Evolutionary conservation across 2,797 vertebrate species (phyloP).

Genomic region (Cossypha polioptera): DNA sequence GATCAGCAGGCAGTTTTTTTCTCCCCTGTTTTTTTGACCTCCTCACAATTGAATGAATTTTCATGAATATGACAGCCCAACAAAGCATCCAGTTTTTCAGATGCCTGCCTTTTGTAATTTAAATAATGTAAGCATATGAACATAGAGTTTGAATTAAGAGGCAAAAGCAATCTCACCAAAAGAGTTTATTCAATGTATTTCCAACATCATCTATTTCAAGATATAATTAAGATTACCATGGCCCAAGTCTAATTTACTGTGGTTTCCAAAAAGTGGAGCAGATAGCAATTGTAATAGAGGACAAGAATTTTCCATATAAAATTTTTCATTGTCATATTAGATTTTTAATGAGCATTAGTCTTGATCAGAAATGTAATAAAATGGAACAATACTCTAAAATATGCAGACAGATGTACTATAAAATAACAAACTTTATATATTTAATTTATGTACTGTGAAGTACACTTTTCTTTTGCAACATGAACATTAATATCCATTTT

Average conservation of each 20-base stretch:
- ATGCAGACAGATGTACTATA: neutral
- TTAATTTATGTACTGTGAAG: conserved; percentile 18
- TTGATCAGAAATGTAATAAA: conserved; percentile 57
- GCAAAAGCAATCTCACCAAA: conserved; percentile 46
- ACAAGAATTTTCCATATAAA: conserved; percentile 16
- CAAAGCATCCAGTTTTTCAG: conserved; percentile 38
- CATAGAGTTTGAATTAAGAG: conserved; percentile 47
- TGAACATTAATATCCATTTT: conserved; percentile 11
- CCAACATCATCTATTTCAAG: conserved; percentile 48
- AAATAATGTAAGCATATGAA: conserved; percentile 52
- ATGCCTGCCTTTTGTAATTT: conserved; percentile 61
- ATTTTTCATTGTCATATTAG: conserved; percentile 43
- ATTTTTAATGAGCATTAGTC: conserved; percentile 46
- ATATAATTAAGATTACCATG: conserved; percentile 62
- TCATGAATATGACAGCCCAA: conserved; percentile 31
- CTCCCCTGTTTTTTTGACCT: neutral
- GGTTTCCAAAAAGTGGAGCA: conserved; percentile 44
- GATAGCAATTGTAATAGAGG: conserved; percentile 33
- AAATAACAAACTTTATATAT: conserved; percentile 5
- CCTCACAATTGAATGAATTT: conserved; percentile 7
- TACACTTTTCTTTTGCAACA: neutral
- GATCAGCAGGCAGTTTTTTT: neutral
- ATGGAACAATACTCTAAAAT: conserved; percentile 27
- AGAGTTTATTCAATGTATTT: conserved; percentile 56
- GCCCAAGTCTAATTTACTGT: conserved; percentile 37